Evolutionary conservation across 1,140 invertebrate genomes (phyloP).

Genomic region (Helicoverpa zea): DNA sequence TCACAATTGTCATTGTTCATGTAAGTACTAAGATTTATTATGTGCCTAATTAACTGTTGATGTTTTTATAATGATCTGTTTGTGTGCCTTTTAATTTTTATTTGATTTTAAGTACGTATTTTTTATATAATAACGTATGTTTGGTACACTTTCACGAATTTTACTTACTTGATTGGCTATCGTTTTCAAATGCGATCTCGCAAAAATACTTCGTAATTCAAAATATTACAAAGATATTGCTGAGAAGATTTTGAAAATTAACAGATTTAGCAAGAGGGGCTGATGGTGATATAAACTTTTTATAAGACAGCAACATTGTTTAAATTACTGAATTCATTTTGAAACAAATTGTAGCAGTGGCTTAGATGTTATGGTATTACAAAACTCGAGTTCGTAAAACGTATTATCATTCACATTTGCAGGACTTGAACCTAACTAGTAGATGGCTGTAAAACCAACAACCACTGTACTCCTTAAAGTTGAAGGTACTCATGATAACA

Average conservation of each 20-base stretch:
- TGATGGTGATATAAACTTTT: too few relatives aligned
- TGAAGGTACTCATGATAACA: not conserved
- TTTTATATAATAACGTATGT: not conserved
- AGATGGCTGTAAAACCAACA: not conserved
- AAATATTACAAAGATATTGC: not conserved
- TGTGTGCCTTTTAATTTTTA: slow-evolving; percentile 2
- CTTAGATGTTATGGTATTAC: too few relatives aligned
- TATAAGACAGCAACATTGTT: too few relatives aligned
- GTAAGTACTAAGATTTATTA: slow-evolving; percentile 6
- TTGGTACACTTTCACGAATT: not conserved
- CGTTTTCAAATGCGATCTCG: not conserved
- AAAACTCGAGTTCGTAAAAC: too few relatives aligned
- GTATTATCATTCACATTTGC: not conserved
- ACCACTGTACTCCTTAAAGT: not conserved
- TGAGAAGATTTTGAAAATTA: too few relatives aligned
- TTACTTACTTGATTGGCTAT: not conserved
- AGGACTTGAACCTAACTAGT: not conserved
- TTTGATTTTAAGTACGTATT: not conserved
- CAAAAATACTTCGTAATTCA: not conserved
- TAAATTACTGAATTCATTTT: too few relatives aligned
- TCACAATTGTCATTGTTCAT: slow-evolving; percentile 24
- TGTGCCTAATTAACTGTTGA: slow-evolving; percentile 21
- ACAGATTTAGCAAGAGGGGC: too few relatives aligned
- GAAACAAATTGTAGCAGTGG: too few relatives aligned
- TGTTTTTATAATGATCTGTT: slow-evolving; percentile 22